A percentile compares a stretch with the other conserved stretches of the same genome.
These are phyloP conservation scores for Crax fasciolata DNA, from an alignment of 2,797 vertebrate genomes.

Conservation along the genomic window DNA sequence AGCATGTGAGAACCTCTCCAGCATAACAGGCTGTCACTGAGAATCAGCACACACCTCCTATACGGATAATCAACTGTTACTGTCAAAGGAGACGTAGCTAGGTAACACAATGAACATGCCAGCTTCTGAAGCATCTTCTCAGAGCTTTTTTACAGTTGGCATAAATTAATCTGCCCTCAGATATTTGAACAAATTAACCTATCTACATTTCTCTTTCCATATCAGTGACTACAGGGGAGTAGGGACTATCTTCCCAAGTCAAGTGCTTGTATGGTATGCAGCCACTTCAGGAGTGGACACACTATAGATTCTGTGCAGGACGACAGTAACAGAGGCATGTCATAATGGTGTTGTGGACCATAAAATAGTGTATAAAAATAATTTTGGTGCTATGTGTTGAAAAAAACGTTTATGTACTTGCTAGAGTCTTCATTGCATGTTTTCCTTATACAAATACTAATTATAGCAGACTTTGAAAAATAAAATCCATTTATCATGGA, in stretches of 20 bases:
- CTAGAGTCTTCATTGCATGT: accelerated
- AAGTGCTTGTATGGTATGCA: not conserved
- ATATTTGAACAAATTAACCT: not conserved
- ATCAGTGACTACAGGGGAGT: not conserved
- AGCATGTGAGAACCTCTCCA: not conserved
- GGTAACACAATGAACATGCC: not conserved
- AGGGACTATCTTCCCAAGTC: not conserved
- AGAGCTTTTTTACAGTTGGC: not conserved
- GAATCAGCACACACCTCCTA: not conserved
- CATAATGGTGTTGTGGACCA: not conserved
- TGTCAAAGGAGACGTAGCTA: not conserved
- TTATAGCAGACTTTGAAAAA: not conserved
- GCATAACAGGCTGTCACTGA: not conserved
- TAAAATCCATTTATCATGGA: not conserved
- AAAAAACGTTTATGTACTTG: accelerated
- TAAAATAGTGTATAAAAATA: not conserved
- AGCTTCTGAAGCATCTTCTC: not conserved
- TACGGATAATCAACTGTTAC: accelerated
- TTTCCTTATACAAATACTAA: not conserved
- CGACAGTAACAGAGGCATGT: not conserved
- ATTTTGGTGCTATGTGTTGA: accelerated
- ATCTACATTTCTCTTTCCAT: not conserved
- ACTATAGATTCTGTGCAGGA: not conserved
- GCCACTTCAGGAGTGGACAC: not conserved
- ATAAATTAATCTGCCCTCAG: not conserved